Percentiles rank a stretch among this genome's conserved stretches.
Evolutionary conservation across 2,888 invertebrate genomes (phyloP).

Genomic region (Drosophila lacicola): DNA sequence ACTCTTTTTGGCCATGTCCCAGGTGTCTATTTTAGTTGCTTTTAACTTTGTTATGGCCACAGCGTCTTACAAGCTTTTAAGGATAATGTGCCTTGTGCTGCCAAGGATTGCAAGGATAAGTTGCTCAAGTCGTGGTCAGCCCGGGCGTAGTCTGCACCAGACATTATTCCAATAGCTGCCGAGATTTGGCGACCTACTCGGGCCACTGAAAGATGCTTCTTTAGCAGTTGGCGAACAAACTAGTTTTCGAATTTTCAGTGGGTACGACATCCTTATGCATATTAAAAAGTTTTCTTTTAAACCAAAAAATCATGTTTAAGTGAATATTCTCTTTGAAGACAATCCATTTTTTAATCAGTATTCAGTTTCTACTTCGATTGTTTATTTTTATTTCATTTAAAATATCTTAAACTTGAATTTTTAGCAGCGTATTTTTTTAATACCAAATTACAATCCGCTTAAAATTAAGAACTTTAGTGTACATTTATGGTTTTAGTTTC

Average conservation of each 20-base stretch:
- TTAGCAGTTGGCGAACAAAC: not conserved
- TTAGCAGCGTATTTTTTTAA: too few relatives aligned
- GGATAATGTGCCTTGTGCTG: conserved; percentile 50
- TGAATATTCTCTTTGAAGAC: too few relatives aligned
- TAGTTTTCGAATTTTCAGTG: not conserved
- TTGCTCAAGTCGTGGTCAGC: conserved; percentile 28
- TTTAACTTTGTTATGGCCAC: conserved; percentile 72
- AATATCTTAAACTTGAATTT: too few relatives aligned
- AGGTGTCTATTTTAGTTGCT: conserved; percentile 80
- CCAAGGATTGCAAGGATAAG: conserved; percentile 13
- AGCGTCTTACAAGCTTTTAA: conserved; percentile 71
- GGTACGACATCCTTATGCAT: not conserved
- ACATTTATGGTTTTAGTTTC: too few relatives aligned
- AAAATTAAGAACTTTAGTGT: too few relatives aligned
- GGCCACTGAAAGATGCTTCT: not conserved
- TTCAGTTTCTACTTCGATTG: too few relatives aligned
- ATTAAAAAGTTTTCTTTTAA: too few relatives aligned
- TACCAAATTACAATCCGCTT: too few relatives aligned
- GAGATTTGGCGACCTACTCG: conserved; percentile 32
- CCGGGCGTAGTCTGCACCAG: not conserved
- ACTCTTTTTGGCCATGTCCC: conserved; percentile 51
- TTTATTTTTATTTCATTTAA: too few relatives aligned
- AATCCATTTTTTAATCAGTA: too few relatives aligned
- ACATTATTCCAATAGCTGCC: not conserved
- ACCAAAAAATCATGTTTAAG: too few relatives aligned